Conservation (phyloP, 2,113 vertebrate genomes). For the Rallus limicola region DNA sequence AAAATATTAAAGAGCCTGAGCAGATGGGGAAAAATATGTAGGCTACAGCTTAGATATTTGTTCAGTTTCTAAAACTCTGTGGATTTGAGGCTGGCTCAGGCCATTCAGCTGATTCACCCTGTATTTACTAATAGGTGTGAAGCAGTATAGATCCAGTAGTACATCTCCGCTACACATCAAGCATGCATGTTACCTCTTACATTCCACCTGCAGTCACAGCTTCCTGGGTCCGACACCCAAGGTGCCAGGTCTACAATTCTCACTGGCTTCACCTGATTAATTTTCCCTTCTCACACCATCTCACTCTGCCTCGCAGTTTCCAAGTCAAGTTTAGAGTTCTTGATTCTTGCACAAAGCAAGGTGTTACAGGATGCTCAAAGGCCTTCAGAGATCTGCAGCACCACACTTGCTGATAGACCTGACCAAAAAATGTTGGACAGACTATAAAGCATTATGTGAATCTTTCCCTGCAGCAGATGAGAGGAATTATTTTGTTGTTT, state of each 20-base stretch:
- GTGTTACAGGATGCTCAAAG: neutral
- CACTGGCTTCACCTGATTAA: neutral
- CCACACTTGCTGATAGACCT: neutral
- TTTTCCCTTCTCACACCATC: neutral
- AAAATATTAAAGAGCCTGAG: neutral
- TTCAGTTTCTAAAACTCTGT: neutral
- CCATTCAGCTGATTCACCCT: neutral
- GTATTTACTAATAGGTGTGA: neutral
- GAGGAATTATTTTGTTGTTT: neutral
- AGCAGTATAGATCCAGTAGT: neutral
- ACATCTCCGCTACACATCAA: neutral
- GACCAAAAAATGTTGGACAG: neutral
- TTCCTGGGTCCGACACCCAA: neutral
- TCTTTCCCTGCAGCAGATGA: neutral
- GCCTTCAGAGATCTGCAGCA: neutral
- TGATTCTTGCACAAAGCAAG: neutral
- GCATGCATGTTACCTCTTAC: neutral
- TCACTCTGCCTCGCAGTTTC: neutral
- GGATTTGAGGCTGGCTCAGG: neutral
- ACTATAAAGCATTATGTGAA: neutral
- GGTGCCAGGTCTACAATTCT: neutral
- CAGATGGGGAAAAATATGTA: neutral
- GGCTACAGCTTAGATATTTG: neutral
- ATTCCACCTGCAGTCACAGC: neutral
- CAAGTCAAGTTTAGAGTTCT: neutral